These are phyloP conservation scores for Cydia amplana DNA, from an alignment of 1,140 invertebrate species.

Conservation along the genomic window DNA sequence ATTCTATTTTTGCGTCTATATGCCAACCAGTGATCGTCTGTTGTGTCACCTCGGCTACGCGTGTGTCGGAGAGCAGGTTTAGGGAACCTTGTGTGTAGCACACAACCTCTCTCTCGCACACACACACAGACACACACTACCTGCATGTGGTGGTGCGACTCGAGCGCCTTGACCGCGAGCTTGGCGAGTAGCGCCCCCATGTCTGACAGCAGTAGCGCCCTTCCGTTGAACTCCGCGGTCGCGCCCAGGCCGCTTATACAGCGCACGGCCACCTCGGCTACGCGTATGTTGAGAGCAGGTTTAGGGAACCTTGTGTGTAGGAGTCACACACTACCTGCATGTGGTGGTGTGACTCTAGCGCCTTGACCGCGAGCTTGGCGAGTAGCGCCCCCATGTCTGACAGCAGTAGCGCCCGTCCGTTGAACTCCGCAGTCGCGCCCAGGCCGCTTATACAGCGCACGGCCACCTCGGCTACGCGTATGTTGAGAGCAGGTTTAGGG, in stretches of 20 bases:
- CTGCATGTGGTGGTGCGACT: slow-evolving; percentile 60
- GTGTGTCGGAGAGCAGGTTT: slow-evolving; percentile 72
- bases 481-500: slow-evolving; percentile 73
- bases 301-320: slow-evolving; percentile 52
- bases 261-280: slow-evolving; percentile 63
- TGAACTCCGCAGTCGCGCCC: slow-evolving; percentile 46
- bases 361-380: slow-evolving; percentile 56
- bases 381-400: slow-evolving; percentile 64
- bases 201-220: slow-evolving; percentile 58
- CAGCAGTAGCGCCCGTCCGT: slow-evolving; percentile 57
- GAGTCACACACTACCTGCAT: slow-evolving; percentile 52
- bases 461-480: slow-evolving; percentile 62
- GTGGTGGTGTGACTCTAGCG: slow-evolving; percentile 54
- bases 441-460: slow-evolving; percentile 55
- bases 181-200: slow-evolving; percentile 59
- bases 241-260: slow-evolving; percentile 53
- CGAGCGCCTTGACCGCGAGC: slow-evolving; percentile 58
- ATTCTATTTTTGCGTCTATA: no score
- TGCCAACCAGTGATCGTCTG: no score
- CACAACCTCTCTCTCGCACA: no score
- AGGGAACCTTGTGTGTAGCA: slow-evolving; percentile 47
- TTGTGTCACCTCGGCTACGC: slow-evolving; percentile 53
- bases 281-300: slow-evolving; percentile 69
- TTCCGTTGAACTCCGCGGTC: slow-evolving; percentile 51
- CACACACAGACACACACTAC: slow-evolving; percentile 42